Percentiles rank a stretch among this genome's conserved stretches.
phyloP scores from a whole-genome alignment of 2,888 invertebrate genomes.

The Erannis defoliaria region DNA sequence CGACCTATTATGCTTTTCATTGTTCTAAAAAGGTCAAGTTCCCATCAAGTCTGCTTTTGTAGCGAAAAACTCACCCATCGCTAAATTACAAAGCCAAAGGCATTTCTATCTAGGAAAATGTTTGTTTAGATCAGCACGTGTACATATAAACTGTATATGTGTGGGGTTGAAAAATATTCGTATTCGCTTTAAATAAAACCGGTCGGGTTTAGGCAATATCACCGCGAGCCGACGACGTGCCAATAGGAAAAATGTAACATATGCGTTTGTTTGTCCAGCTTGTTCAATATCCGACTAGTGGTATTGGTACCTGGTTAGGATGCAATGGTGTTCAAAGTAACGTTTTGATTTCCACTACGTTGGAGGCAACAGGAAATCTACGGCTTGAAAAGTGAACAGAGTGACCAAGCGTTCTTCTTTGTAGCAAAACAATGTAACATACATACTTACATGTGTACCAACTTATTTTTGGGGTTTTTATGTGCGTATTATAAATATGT shows the following conservation, averaged over 20 bases:
- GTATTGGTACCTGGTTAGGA: slow-evolving; percentile 1
- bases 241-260: slow-evolving; percentile 41
- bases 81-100: slow-evolving; percentile 33
- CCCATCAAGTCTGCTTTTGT: slow-evolving; percentile 41
- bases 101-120: slow-evolving; percentile 40
- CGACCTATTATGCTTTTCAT: slow-evolving; percentile 48
- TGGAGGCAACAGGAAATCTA: background rate
- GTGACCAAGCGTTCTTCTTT: background rate
- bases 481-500: background rate
- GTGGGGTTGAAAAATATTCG: slow-evolving; percentile 35
- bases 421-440: too few species aligned
- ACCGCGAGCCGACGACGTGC: slow-evolving; percentile 38
- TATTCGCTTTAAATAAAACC: slow-evolving; percentile 44
- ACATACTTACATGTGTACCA: too few species aligned
- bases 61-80: slow-evolving; percentile 30
- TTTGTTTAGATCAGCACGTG: slow-evolving; percentile 37
- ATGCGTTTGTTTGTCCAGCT: slow-evolving; percentile 40
- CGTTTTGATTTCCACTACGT: slow-evolving; percentile 12
- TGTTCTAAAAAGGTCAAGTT: slow-evolving; percentile 57
- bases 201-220: slow-evolving; percentile 38
- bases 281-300: slow-evolving; percentile 37
- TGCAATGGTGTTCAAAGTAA: background rate
- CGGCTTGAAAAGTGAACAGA: background rate
- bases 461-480: too few species aligned
- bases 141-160: slow-evolving; percentile 31